Conservation (phyloP, 2,797 vertebrate genomes). For the Eulemur rubriventer region DNA sequence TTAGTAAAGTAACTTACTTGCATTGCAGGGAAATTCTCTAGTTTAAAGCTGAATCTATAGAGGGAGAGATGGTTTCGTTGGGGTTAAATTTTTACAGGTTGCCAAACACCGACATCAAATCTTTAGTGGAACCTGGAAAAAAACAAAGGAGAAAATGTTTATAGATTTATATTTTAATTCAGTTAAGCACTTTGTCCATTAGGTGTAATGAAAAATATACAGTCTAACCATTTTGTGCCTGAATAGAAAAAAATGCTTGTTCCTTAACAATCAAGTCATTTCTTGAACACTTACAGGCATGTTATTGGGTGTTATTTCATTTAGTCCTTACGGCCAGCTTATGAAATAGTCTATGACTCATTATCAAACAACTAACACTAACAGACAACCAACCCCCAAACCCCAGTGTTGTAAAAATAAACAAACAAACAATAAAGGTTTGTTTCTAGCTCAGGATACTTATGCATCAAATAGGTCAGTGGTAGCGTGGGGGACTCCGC, state of each 20-base stretch:
- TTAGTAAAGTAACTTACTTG: background rate
- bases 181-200: background rate
- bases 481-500: background rate
- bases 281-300: background rate
- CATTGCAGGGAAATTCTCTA: background rate
- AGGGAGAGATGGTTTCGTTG: background rate
- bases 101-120: background rate
- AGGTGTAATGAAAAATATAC: background rate
- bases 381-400: background rate
- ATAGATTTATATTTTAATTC: conserved; percentile 20
- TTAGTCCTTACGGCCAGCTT: background rate
- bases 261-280: background rate
- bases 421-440: background rate
- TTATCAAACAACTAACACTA: background rate
- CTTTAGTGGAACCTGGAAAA: conserved; percentile 19
- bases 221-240: background rate
- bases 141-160: background rate
- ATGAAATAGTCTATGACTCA: background rate
- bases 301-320: background rate
- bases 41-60: background rate
- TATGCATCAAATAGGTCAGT: background rate
- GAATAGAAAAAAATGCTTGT: background rate
- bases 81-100: background rate
- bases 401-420: background rate
- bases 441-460: background rate